Evolutionary conservation across 2,888 invertebrate species (phyloP).

Genomic region (Lasioglossum pauxillum): DNA sequence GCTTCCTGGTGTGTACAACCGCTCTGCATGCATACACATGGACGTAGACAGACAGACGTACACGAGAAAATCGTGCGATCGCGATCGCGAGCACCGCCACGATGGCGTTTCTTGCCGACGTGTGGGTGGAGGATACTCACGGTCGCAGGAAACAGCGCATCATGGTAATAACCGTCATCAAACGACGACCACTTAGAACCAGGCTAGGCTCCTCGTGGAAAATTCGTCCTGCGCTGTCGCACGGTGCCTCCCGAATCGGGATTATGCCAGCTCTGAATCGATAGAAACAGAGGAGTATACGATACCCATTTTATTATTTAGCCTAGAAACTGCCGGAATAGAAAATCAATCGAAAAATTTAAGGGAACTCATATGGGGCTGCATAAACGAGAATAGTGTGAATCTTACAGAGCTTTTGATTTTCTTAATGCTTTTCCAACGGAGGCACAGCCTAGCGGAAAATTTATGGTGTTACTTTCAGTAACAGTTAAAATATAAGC

Average conservation of each 20-base stretch:
- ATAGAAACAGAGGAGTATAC: not conserved
- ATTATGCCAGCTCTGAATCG: not conserved
- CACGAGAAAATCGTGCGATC: conserved; percentile 10
- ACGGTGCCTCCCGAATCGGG: not conserved
- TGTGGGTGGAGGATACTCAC: conserved; percentile 78
- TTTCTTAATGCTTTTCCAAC: no score
- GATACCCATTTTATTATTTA: no score
- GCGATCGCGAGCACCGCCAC: conserved; percentile 7
- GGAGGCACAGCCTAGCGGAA: no score
- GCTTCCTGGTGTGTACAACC: conserved; percentile 25
- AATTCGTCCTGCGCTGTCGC: conserved; percentile 63
- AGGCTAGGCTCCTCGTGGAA: conserved; percentile 74
- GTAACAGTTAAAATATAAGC: no score
- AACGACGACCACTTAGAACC: conserved; percentile 82
- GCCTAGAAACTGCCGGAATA: not conserved
- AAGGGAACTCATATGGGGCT: no score
- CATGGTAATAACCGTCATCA: conserved; percentile 84
- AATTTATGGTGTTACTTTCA: no score
- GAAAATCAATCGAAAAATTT: no score
- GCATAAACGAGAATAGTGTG: no score
- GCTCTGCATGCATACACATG: not conserved
- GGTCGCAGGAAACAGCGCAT: conserved; percentile 84
- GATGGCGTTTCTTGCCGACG: conserved; percentile 39
- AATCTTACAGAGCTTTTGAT: no score
- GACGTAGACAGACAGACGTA: not conserved